Percentiles rank a stretch among this genome's conserved stretches.
Evolutionary conservation across 2,888 invertebrate species (phyloP).

Genomic region (Ichneumoninae sp.): DNA sequence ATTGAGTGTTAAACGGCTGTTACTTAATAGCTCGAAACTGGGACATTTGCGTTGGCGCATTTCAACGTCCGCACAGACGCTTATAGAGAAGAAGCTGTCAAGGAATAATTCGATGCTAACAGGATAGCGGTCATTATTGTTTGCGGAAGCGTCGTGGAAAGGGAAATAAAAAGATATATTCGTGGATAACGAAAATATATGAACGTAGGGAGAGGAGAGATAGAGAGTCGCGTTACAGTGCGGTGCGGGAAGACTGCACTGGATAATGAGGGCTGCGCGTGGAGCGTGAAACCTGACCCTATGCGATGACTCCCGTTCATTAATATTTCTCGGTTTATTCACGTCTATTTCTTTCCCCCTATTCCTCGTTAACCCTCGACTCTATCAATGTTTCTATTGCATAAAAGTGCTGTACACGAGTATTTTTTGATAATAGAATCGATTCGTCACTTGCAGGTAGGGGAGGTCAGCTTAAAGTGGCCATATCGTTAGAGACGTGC

Average conservation of each 20-base stretch:
- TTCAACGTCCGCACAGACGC: background rate
- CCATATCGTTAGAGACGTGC: no score
- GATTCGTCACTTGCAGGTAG: background rate
- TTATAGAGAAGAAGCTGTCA: slow-evolving; percentile 17
- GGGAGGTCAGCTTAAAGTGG: background rate
- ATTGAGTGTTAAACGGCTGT: background rate
- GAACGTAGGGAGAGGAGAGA: slow-evolving; percentile 69
- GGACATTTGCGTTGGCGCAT: slow-evolving; percentile 20
- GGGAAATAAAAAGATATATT: slow-evolving; percentile 65
- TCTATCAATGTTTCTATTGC: background rate
- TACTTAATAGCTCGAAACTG: slow-evolving; percentile 35
- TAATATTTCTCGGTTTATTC: slow-evolving; percentile 40
- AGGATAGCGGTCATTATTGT: slow-evolving; percentile 61
- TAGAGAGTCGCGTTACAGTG: slow-evolving; percentile 50
- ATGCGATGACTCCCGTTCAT: slow-evolving; percentile 47
- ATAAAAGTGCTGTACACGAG: background rate
- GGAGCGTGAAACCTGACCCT: slow-evolving; percentile 69
- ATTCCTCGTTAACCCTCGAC: background rate
- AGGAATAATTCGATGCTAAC: slow-evolving; percentile 37
- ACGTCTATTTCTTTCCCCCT: background rate
- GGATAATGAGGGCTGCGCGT: slow-evolving; percentile 68
- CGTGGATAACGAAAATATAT: slow-evolving; percentile 63
- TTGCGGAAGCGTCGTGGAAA: slow-evolving; percentile 59
- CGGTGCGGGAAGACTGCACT: slow-evolving; percentile 62
- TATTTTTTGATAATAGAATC: background rate